Evolutionary conservation across 2,113 vertebrate species (phyloP), one percentile per base, ranked within the genome.

Genomic region (Dendropsophus ebraccatus): DNA sequence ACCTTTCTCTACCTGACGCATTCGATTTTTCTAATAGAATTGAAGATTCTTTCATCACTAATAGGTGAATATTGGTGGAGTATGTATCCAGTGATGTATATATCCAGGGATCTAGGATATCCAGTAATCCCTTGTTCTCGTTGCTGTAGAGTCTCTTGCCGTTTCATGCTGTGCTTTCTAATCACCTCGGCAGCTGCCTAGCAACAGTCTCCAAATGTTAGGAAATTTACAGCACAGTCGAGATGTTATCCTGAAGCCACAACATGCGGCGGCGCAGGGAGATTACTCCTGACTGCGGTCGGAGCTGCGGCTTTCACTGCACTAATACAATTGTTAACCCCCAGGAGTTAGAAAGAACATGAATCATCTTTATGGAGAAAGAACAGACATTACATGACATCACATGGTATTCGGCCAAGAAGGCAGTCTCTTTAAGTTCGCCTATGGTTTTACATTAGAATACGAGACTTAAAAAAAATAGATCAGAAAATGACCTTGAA

Each of bases 181-280:
- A 80, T 62, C 54, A 62, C 77, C 56, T 21, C 76, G 25, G 54
- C 54, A 28, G 54, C 76, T 79, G 32, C 77, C 77, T 60, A 62
- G 76, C 50, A 80, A 80, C 77, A 17, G 77, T 45, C 77, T 80
- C 32, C 23, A 62, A 45, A 80, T 80, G 75, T 77, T 77, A 56
- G 75, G 50, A 77, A 50, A 77, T 77, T 77, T 77, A 32, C 75
- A 76, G 75, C 49, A 54, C 75, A 77, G 35, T 25, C 45, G 47
- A 23, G 75, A 54, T 77, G 77, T 80, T 80, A 62, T 80, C 77
- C 54, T 35, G 17, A 62, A 80, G 32, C 32, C 32, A 37, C 50
- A 23, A 35, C 50, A 41, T 19, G 32, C 8, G 5, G 32, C 8
- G 5, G 30, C 17, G 32, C 32, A 16, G 4, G 17, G 37, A 60